Evolutionary conservation across 1,140 invertebrate genomes (phyloP).

Genomic region (Bombus impatiens): DNA sequence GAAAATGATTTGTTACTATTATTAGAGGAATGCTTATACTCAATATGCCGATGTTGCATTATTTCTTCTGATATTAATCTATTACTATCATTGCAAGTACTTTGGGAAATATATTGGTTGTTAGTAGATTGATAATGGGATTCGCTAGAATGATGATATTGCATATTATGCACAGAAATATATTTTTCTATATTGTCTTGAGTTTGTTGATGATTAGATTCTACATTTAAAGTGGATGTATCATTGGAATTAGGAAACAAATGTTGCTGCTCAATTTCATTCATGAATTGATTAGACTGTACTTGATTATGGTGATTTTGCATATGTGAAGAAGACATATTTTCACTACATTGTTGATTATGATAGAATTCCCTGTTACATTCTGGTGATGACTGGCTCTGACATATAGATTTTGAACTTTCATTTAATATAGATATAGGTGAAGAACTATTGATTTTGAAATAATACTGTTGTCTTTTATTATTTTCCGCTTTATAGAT

Average conservation of each 20-base stretch:
- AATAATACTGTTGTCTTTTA: slow-evolving; percentile 43
- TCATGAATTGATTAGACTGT: slow-evolving; percentile 12
- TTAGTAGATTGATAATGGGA: slow-evolving; percentile 20
- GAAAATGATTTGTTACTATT: slow-evolving; percentile 16
- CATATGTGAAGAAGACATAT: neutral
- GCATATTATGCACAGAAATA: slow-evolving; percentile 29
- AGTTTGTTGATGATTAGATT: slow-evolving; percentile 4
- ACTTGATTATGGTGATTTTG: slow-evolving; percentile 30
- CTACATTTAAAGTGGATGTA: neutral
- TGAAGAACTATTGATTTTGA: slow-evolving; percentile 15
- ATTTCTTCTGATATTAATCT: slow-evolving; percentile 9
- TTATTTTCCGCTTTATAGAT: slow-evolving; percentile 14
- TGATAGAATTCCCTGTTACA: slow-evolving; percentile 23
- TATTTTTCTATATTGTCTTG: slow-evolving; percentile 23
- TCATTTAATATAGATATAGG: slow-evolving; percentile 16
- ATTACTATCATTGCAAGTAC: slow-evolving; percentile 10
- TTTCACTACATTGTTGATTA: slow-evolving; percentile 25
- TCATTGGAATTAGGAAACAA: slow-evolving; percentile 19
- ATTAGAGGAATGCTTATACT: slow-evolving; percentile 7
- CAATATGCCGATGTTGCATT: slow-evolving; percentile 7
- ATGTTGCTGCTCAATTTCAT: slow-evolving; percentile 11
- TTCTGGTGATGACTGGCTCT: neutral
- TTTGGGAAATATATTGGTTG: slow-evolving; percentile 4
- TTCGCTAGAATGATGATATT: slow-evolving; percentile 28
- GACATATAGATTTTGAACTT: neutral